Conservation (phyloP, 1,140 invertebrate genomes). For the Xylocopa sonorina region DNA sequence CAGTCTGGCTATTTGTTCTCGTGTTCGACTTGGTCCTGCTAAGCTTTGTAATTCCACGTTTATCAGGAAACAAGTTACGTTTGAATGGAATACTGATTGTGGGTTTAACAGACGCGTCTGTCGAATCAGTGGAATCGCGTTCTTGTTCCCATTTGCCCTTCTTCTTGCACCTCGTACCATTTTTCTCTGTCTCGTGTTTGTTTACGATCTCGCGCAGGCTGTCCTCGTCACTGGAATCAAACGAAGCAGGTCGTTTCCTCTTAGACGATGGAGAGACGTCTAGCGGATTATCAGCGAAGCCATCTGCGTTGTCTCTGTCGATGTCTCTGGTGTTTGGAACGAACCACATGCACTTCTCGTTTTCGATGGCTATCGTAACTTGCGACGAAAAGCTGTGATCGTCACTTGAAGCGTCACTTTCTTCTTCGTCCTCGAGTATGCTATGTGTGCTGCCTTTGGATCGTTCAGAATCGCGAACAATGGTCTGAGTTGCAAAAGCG, state of each 20-base stretch:
- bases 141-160: neutral
- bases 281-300: accelerated
- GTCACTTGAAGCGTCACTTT: neutral
- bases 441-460: too few relatives aligned
- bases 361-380: neutral
- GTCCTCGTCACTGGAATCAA: neutral
- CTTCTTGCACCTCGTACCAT: constrained; percentile 6
- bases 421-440: neutral
- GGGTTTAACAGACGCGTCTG: neutral
- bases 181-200: too few relatives aligned
- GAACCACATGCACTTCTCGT: neutral
- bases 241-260: neutral
- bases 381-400: neutral
- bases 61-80: too few relatives aligned
- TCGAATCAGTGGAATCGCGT: neutral
- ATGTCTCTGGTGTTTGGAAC: neutral
- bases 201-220: neutral
- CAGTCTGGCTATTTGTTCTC: neutral
- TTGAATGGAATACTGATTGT: too few relatives aligned
- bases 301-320: neutral
- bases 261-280: neutral
- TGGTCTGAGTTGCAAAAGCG: neutral
- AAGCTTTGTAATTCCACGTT: too few relatives aligned
- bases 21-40: too few relatives aligned
- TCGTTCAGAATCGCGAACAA: neutral